A percentile compares a stretch with the other conserved stretches of the same genome.
Conservation (phyloP, 2,888 invertebrate species). For the Eumacrocentrus americanus region DNA sequence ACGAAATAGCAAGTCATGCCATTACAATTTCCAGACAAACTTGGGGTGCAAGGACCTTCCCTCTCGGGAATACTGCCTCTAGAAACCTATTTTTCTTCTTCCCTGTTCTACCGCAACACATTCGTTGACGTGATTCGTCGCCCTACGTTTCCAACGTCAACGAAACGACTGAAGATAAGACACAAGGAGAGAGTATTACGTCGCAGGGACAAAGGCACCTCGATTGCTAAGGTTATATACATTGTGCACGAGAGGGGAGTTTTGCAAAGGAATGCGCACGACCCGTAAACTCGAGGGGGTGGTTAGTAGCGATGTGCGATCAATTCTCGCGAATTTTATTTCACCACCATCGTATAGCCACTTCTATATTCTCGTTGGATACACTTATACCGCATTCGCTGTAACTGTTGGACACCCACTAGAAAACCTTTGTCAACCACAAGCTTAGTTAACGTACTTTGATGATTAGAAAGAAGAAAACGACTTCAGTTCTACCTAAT, state of each 20-base stretch:
- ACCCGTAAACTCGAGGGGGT: constrained; percentile 33
- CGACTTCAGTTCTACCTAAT: no score
- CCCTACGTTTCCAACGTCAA: neutral
- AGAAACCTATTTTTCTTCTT: no score
- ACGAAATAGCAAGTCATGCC: constrained; percentile 52
- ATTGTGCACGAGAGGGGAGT: constrained; percentile 33
- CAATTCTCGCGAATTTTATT: constrained; percentile 52
- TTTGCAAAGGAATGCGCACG: constrained; percentile 48
- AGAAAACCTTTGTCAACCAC: no score
- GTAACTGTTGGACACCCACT: neutral
- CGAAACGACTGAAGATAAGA: neutral
- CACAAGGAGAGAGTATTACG: constrained; percentile 6
- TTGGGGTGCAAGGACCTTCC: neutral
- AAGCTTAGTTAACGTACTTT: no score
- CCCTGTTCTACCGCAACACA: no score
- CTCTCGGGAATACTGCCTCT: no score
- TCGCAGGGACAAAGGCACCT: constrained; percentile 35
- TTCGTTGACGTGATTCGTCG: no score
- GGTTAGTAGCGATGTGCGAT: constrained; percentile 45
- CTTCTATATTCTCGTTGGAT: neutral
- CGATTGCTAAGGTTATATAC: constrained; percentile 43
- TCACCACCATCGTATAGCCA: constrained; percentile 33
- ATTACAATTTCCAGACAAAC: constrained; percentile 33
- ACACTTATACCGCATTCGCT: constrained; percentile 1
- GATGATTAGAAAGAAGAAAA: no score